A percentile compares a stretch with the other conserved stretches of the same genome.
Conservation (phyloP, 1,140 invertebrate genomes). For the Drosophila elegans region DNA sequence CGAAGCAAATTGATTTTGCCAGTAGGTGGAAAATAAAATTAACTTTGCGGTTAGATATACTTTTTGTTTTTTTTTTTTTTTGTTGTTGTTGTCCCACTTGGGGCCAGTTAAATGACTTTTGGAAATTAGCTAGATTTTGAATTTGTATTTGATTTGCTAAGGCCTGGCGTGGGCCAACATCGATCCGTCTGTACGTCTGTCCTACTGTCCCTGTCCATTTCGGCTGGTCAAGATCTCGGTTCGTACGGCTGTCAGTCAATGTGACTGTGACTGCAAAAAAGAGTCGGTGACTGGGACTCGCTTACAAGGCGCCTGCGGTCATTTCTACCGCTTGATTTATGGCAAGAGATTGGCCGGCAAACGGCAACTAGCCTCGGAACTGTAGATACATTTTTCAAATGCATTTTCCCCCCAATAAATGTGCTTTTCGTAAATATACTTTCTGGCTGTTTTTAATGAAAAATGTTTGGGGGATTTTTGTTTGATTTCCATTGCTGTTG, state of each 20-base stretch:
- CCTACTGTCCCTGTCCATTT: slow-evolving; percentile 35
- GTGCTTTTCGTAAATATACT: slow-evolving; percentile 31
- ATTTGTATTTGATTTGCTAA: slow-evolving; percentile 81
- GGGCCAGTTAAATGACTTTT: slow-evolving; percentile 70
- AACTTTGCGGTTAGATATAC: slow-evolving; percentile 67
- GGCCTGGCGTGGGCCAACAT: slow-evolving; percentile 69
- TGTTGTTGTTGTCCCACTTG: slow-evolving; percentile 63
- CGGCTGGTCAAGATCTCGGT: slow-evolving; percentile 70
- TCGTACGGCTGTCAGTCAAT: slow-evolving; percentile 72
- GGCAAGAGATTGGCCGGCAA: slow-evolving; percentile 73
- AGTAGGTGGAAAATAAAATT: slow-evolving; percentile 84
- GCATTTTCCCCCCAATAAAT: slow-evolving; percentile 46
- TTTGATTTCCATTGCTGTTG: slow-evolving; percentile 40
- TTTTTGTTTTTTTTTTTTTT: slow-evolving; percentile 6
- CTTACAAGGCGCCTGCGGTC: slow-evolving; percentile 80
- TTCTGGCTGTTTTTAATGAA: slow-evolving; percentile 47
- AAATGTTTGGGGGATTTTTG: slow-evolving; percentile 47
- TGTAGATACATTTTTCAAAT: slow-evolving; percentile 79
- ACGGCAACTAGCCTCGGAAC: slow-evolving; percentile 67
- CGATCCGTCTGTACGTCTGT: slow-evolving; percentile 24
- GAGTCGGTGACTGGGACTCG: slow-evolving; percentile 73
- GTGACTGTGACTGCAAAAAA: slow-evolving; percentile 44
- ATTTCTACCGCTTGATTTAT: slow-evolving; percentile 80
- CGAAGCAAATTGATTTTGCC: slow-evolving; percentile 84
- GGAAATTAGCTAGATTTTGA: slow-evolving; percentile 81